Evolutionary conservation across 1,140 invertebrate genomes (phyloP).

Genomic region (Hermatobates lingyangjiaoensis): DNA sequence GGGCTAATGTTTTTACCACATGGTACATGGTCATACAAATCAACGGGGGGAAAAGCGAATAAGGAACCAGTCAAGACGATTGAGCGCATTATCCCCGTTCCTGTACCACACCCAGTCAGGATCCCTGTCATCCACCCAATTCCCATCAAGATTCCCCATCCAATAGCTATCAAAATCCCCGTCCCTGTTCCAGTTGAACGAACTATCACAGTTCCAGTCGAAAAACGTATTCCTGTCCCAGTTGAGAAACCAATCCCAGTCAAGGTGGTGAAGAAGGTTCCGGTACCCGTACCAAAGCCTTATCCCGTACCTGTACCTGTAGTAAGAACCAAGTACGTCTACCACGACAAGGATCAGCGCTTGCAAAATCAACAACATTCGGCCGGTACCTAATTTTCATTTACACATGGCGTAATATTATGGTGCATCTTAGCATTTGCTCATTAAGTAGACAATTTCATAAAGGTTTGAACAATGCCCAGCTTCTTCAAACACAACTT

Average conservation of each 20-base stretch:
- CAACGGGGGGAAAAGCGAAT: constrained; percentile 5
- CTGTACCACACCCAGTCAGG: constrained; percentile 12
- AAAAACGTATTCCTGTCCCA: constrained; percentile 17
- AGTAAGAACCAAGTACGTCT: constrained; percentile 17
- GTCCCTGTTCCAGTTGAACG: constrained; percentile 15
- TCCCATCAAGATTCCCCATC: constrained; percentile 14
- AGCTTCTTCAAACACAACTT: too few species aligned
- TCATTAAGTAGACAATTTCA: too few species aligned
- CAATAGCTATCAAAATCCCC: constrained; percentile 10
- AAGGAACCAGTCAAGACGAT: constrained; percentile 4
- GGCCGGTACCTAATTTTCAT: too few species aligned
- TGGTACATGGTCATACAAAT: not conserved
- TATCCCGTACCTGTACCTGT: constrained; percentile 18
- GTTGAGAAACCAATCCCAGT: constrained; percentile 19
- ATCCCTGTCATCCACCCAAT: constrained; percentile 14
- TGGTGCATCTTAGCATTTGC: too few species aligned
- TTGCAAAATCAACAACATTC: too few species aligned
- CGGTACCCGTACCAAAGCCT: constrained; percentile 16
- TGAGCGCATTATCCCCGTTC: constrained; percentile 11
- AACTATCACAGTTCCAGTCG: constrained; percentile 16
- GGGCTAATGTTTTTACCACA: not conserved
- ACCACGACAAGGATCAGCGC: constrained; percentile 12
- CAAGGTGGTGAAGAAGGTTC: constrained; percentile 17
- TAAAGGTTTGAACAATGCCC: too few species aligned
- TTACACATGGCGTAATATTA: too few species aligned